Evolutionary conservation across 2,888 invertebrate genomes (phyloP).

Genomic region (Dorcus hopei): DNA sequence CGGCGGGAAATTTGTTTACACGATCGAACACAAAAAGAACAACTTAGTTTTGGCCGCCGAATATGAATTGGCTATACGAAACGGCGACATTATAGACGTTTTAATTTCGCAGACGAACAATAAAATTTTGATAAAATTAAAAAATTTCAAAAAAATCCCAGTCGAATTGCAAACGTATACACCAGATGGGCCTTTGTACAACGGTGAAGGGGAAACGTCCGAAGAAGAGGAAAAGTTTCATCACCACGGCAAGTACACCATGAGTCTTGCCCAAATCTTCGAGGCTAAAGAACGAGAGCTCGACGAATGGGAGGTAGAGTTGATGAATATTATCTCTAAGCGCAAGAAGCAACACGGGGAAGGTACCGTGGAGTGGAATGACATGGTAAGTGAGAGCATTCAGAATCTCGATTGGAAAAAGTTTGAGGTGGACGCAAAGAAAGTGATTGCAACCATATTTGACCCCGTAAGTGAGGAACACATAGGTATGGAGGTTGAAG

Average conservation of each 20-base stretch:
- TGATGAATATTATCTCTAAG: conserved; percentile 41
- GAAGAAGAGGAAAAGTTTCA: conserved; percentile 54
- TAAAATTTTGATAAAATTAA: conserved; percentile 68
- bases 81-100: conserved; percentile 74
- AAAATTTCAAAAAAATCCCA: conserved; percentile 72
- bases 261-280: conserved; percentile 68
- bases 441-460: conserved; percentile 49
- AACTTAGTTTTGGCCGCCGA: conserved; percentile 71
- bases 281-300: conserved; percentile 72
- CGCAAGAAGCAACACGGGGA: conserved; percentile 45
- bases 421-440: conserved; percentile 58
- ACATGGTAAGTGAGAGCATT: conserved; percentile 61
- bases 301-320: conserved; percentile 58
- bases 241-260: conserved; percentile 58
- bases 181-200: conserved; percentile 52
- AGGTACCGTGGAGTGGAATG: conserved; percentile 54
- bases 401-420: conserved; percentile 65
- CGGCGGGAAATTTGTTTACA: conserved; percentile 67
- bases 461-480: conserved; percentile 38
- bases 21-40: conserved; percentile 70
- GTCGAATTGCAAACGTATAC: conserved; percentile 43
- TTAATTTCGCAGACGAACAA: conserved; percentile 75
- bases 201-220: conserved; percentile 68
- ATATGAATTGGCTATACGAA: conserved; percentile 72
- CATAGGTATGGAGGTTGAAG: conserved; percentile 53